Evolutionary conservation across 2,797 vertebrate species (phyloP).

Genomic region (Tauraco hartlaubi): DNA sequence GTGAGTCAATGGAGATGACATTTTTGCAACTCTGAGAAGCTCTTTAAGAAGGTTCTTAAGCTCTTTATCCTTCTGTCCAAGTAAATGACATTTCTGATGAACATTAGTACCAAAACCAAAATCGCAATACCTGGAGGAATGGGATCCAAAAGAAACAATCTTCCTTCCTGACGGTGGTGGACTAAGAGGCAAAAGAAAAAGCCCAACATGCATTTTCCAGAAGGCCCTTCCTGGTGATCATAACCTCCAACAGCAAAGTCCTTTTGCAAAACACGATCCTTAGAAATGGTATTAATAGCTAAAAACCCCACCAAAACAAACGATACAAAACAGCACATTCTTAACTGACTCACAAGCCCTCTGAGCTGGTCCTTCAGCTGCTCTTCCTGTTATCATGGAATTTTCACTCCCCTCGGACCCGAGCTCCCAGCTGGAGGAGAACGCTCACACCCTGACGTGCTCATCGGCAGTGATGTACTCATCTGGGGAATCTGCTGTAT

Average conservation of each 20-base stretch:
- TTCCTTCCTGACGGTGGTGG: background rate
- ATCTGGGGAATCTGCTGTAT: background rate
- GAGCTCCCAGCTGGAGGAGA: background rate
- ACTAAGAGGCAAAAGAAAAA: background rate
- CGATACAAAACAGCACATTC: background rate
- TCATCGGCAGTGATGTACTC: background rate
- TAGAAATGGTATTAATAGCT: background rate
- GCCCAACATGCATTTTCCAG: background rate
- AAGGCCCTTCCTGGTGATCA: background rate
- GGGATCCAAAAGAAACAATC: background rate
- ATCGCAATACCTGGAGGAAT: background rate
- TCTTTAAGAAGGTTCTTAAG: background rate
- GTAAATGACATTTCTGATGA: background rate
- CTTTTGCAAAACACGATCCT: background rate
- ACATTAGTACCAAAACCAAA: background rate
- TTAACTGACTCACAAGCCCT: background rate
- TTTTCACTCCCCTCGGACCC: background rate
- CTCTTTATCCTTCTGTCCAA: background rate
- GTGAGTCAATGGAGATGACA: background rate
- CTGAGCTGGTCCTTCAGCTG: background rate
- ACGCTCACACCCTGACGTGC: background rate
- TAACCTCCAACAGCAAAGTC: background rate
- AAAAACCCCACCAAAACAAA: background rate
- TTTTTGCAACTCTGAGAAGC: background rate
- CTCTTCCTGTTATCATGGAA: background rate